Evolutionary conservation across 2,888 invertebrate genomes (phyloP).

Genomic region (Aporophyla nigra): DNA sequence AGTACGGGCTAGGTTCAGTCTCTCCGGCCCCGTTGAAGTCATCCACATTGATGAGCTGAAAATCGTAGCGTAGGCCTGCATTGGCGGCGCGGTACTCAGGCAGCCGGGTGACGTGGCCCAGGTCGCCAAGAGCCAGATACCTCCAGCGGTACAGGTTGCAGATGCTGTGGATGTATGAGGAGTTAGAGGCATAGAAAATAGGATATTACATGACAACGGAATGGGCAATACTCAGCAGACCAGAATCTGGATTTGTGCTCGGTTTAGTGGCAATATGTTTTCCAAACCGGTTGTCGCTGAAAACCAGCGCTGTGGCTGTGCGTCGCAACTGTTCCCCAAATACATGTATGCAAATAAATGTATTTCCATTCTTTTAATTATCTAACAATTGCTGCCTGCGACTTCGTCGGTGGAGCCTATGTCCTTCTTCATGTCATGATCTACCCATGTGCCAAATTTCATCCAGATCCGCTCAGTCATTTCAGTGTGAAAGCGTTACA

Average conservation of each 20-base stretch:
- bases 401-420: too few species aligned
- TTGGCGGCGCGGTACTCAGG: constrained; percentile 97
- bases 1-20: constrained; percentile 99
- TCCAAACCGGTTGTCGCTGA: background rate
- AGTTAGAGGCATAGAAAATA: background rate
- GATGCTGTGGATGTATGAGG: constrained; percentile 91
- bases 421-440: too few species aligned
- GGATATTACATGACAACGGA: background rate
- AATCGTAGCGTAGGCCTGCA: constrained; percentile 97
- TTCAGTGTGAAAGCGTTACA: too few species aligned
- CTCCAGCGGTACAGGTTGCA: constrained; percentile 99
- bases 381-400: too few species aligned
- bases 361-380: background rate
- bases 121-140: constrained; percentile 98
- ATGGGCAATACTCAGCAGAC: background rate
- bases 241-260: background rate
- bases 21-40: constrained; percentile 99
- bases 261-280: too few species aligned
- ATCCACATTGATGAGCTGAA: constrained; percentile 98
- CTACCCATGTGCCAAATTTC: too few species aligned
- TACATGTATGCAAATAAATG: background rate
- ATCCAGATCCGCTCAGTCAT: too few species aligned
- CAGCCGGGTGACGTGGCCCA: constrained; percentile 96
- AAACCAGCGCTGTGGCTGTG: background rate
- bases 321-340: background rate